Base-by-base conservation (phyloP, 2,888 invertebrate genomes). In the Calameuta idolon region DNA sequence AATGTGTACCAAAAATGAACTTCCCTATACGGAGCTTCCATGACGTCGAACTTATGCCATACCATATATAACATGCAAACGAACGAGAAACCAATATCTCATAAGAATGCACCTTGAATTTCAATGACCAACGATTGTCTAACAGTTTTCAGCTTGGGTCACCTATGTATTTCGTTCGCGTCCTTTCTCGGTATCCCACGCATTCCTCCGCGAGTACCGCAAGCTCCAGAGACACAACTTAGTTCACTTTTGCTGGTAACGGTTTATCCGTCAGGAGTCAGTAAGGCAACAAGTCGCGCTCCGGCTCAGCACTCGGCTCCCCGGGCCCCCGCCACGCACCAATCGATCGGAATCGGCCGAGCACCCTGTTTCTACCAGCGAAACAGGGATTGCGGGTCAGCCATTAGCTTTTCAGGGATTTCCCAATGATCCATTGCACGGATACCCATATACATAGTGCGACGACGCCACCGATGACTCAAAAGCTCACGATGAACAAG, bases 241-340 rank as follows among this genome's bases (percentile, higher is more conserved):
- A 88, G 88, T 89, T 89, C 89, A 89, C 89, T 89, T 89, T 89
- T 89, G 89, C 89, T 88, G 84, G 87, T 89, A 89, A 89, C 89
- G 89, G 89, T 89, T 89, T 85, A 86, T 87, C 89, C 88, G 87
- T 89, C 84, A 84, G 81, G 83, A 85, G 85, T 84, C 89, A 88
- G 89, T 88, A 88, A 89, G 89, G 88, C 89, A 89, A 89, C 89
- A 86, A 87, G 89, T 85, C 85, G 83, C 34, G 74, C 71, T 71
- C 71, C 30, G 71, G 71, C 31, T 71, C 71, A 11, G 31, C 23
- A 31, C 71, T 30, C 74, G 74, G 11, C 11, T 9, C 35, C 4
- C 23, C 74, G 23, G 31, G 35, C 35, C 12, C 12, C 15, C 74
- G 12, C 71, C 71, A 71, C 71, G 71, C 71, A 71, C 31, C 33